Conservation (phyloP, 2,113 vertebrate species). For the Cairina moschata region DNA sequence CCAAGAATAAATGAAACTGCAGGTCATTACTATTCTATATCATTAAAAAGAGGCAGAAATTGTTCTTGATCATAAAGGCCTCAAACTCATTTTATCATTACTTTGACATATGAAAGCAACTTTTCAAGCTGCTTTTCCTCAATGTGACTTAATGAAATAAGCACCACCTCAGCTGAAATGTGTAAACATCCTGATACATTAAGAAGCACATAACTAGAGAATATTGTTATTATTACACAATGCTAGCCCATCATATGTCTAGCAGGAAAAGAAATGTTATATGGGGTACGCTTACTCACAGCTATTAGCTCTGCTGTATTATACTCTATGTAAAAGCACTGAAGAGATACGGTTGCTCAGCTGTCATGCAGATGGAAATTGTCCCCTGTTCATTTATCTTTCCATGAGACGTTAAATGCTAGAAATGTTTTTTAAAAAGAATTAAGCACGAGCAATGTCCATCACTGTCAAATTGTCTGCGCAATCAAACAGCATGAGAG, state of each 20-base stretch:
- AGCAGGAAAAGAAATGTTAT: conserved; percentile 16
- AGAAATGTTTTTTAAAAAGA: conserved; percentile 40
- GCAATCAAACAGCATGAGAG: conserved; percentile 50
- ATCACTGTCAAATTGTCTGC: conserved; percentile 49
- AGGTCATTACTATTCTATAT: conserved; percentile 75
- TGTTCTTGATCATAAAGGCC: conserved; percentile 73
- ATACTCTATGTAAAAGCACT: not conserved
- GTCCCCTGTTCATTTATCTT: conserved; percentile 53
- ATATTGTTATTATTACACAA: conserved; percentile 45
- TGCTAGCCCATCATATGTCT: not conserved
- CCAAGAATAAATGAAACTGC: conserved; percentile 83
- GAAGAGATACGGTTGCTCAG: conserved; percentile 31
- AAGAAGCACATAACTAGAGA: conserved; percentile 34
- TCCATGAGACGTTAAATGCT: conserved; percentile 43
- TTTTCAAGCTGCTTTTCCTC: conserved; percentile 64
- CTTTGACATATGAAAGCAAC: conserved; percentile 73
- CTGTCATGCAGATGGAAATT: conserved; percentile 43
- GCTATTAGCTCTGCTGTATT: conserved; percentile 48
- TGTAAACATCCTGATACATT: conserved; percentile 44
- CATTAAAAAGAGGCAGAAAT: conserved; percentile 77
- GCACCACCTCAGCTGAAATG: conserved; percentile 64
- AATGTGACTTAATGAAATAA: conserved; percentile 71
- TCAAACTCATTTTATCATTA: conserved; percentile 73
- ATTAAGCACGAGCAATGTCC: conserved; percentile 59
- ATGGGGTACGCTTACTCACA: conserved; percentile 7